Evolutionary conservation across 2,797 vertebrate species (phyloP).

Genomic region (Argentina silus): DNA sequence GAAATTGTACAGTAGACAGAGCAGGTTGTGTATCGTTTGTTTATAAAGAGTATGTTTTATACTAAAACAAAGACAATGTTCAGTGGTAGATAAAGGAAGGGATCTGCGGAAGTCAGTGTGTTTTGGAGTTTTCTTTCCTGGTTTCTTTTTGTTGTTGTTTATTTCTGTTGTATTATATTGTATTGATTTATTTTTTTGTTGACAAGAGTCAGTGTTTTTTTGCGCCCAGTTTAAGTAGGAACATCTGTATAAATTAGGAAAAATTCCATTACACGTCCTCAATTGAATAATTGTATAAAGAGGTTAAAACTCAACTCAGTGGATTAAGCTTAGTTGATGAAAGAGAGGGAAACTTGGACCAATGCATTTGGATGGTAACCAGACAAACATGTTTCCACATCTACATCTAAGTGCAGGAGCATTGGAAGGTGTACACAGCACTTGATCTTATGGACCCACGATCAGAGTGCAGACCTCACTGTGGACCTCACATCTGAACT

Average conservation of each 20-base stretch:
- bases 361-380: slow-evolving; percentile 58
- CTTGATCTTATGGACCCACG: slow-evolving; percentile 53
- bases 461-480: slow-evolving; percentile 41
- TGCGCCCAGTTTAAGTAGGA: slow-evolving; percentile 54
- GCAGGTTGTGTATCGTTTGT: slow-evolving; percentile 86
- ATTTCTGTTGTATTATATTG: slow-evolving; percentile 63
- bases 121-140: slow-evolving; percentile 66
- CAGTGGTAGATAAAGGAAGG: slow-evolving; percentile 76
- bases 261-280: slow-evolving; percentile 50
- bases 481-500: slow-evolving; percentile 42
- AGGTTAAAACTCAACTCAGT: slow-evolving; percentile 46
- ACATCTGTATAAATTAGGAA: slow-evolving; percentile 69
- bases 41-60: slow-evolving; percentile 90
- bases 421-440: slow-evolving; percentile 38
- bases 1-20: slow-evolving; percentile 82
- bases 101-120: slow-evolving; percentile 79
- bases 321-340: slow-evolving; percentile 44
- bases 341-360: slow-evolving; percentile 36
- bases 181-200: slow-evolving; percentile 63
- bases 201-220: slow-evolving; percentile 55
- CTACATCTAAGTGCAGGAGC: slow-evolving; percentile 15
- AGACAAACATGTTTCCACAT: slow-evolving; percentile 23
- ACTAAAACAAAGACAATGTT: slow-evolving; percentile 80
- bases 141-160: slow-evolving; percentile 53
- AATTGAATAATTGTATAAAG: slow-evolving; percentile 53